Percentiles rank a stretch among this genome's conserved stretches.
Evolutionary conservation across 2,888 invertebrate genomes (phyloP).

Genomic region (Melanophora roralis): DNA sequence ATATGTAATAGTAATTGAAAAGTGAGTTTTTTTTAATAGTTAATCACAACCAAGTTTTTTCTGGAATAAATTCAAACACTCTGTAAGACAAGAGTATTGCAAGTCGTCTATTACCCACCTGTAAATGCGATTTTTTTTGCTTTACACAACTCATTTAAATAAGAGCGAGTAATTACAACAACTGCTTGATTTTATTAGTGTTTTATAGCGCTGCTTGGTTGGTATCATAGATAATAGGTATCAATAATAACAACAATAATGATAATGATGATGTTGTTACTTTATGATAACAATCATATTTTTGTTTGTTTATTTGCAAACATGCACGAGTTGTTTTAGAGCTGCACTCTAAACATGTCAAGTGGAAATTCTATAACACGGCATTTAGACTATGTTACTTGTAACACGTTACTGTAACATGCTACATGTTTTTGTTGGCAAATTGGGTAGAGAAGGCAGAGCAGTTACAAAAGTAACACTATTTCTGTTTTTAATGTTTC

Average conservation of each 20-base stretch:
- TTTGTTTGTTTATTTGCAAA: slow-evolving; percentile 19
- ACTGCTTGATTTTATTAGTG: slow-evolving; percentile 20
- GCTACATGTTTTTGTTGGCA: too few species aligned
- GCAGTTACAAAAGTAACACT: too few species aligned
- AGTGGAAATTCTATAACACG: neutral
- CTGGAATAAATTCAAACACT: too few species aligned
- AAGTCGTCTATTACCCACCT: neutral
- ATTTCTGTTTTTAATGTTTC: too few species aligned
- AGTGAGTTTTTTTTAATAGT: too few species aligned
- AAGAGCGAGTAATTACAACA: neutral
- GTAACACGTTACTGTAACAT: too few species aligned
- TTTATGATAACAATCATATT: slow-evolving; percentile 11
- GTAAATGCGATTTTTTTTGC: neutral
- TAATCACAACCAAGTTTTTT: too few species aligned
- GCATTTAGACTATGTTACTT: too few species aligned
- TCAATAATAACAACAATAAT: slow-evolving; percentile 28
- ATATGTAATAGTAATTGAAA: too few species aligned
- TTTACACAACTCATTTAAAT: slow-evolving; percentile 7
- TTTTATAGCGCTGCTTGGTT: slow-evolving; percentile 10
- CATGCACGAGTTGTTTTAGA: slow-evolving; percentile 19
- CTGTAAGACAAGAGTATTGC: neutral
- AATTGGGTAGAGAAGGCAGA: too few species aligned
- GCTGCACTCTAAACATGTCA: neutral
- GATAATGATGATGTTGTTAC: neutral
- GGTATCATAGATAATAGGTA: slow-evolving; percentile 13